Evolutionary conservation across 2,797 vertebrate species (phyloP), one percentile per base, ranked within the genome.

Genomic region (Poecilia wingei): DNA sequence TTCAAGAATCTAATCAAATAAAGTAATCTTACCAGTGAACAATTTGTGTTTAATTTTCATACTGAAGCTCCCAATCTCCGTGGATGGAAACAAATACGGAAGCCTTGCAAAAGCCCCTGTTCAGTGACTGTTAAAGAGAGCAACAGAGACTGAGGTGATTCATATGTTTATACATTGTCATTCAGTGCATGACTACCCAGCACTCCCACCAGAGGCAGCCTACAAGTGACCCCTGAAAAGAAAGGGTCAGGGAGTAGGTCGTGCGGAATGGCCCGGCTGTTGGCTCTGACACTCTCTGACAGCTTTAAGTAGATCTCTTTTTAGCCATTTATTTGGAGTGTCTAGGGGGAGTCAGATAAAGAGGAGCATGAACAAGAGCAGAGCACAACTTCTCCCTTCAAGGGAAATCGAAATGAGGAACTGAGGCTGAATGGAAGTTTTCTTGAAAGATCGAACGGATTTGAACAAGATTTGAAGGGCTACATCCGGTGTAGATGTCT

Each of bases 291-390:
- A 93, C 95, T 94, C 96, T 95, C 93, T 96, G 96, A 97, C 96
- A 96, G 95, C 93, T 94, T 95, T 95, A 95, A 95, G 94, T 93
- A 95, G 96, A 96, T 95, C 94, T 94, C 92, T 95, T 93, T 95
- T 95, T 94, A 95, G 94, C 90, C 84, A 90, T 95, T 96, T 93
- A 92, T 95, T 93, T 95, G 89, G 92, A 94, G 91, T 90, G 89
- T 94, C 92, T 70, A 74, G 82, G 88, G 88, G 85, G 86, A 79
- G 83, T 78, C 82, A 75, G 84, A 76, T 51, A 85, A 53, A 80
- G 79, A 89, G 88, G 72, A 80, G 88, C 73, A 79, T 73, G 91
- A 92, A 93, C 90, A 93, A 92, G 90, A 89, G 84, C 77, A 84
- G 86, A 92, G 90, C 89, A 87, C 78, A 90, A 87, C 88, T 89